phyloP scores from a whole-genome alignment of 1,140 invertebrate species.

The Steinernema feltiae region DNA sequence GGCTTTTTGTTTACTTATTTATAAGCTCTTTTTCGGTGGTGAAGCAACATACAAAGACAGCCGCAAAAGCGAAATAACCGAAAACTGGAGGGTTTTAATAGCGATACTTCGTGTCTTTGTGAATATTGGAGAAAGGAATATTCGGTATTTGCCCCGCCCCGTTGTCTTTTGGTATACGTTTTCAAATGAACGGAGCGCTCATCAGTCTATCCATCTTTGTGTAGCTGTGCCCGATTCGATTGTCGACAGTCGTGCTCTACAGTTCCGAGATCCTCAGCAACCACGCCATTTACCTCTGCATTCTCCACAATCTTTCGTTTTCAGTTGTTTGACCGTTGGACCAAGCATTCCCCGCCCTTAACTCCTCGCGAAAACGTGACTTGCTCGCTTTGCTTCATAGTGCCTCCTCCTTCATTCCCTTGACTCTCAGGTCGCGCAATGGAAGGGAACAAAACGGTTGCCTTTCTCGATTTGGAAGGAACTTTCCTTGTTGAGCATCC shows the following conservation, averaged over 20 bases:
- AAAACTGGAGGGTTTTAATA: no score
- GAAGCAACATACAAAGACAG: no score
- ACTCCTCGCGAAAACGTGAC: background rate
- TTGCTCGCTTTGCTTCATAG: background rate
- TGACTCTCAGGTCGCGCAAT: background rate
- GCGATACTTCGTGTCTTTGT: no score
- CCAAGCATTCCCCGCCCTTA: background rate
- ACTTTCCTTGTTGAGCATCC: constrained; percentile 28
- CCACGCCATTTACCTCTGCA: no score
- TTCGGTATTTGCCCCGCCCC: background rate
- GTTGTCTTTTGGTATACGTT: background rate
- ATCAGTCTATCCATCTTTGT: background rate
- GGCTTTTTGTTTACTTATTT: background rate
- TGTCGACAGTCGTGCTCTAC: background rate
- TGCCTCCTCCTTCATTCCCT: background rate
- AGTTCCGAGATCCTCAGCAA: no score
- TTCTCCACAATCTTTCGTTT: background rate
- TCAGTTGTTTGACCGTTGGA: background rate
- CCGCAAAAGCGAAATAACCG: no score
- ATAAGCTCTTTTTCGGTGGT: no score
- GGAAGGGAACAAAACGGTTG: background rate
- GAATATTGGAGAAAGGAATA: background rate
- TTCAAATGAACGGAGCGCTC: background rate
- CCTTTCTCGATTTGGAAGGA: background rate
- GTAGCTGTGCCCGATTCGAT: background rate